phyloP scores from a whole-genome alignment of 1,140 invertebrate genomes.

The Chrysoperla carnea region DNA sequence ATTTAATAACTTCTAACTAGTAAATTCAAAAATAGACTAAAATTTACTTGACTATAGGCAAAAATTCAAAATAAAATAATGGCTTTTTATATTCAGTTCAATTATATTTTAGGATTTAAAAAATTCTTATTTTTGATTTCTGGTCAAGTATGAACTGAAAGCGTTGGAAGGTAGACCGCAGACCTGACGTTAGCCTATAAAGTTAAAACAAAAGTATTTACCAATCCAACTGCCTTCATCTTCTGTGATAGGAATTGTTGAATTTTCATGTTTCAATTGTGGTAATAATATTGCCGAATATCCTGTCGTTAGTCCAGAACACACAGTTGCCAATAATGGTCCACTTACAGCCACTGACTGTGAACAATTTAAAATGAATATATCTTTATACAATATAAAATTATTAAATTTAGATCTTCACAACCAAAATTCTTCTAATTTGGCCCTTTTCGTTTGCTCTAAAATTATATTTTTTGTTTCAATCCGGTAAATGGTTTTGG shows the following conservation, averaged over 20 bases:
- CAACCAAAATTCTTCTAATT: not conserved
- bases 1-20: no score
- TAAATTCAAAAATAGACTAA: no score
- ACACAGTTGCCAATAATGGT: conserved; percentile 31
- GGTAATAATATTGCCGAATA: conserved; percentile 44
- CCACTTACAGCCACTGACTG: conserved; percentile 29
- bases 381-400: conserved; percentile 2
- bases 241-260: conserved; percentile 22
- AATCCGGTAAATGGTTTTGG: not conserved
- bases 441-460: not conserved
- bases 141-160: no score
- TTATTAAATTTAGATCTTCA: not conserved
- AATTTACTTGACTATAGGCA: no score
- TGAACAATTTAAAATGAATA: conserved; percentile 4
- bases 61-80: no score
- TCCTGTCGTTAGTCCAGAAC: conserved; percentile 34
- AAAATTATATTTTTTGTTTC: not conserved
- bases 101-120: no score
- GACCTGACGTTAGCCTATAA: no score
- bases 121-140: no score
- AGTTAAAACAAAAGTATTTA: conserved; percentile 11
- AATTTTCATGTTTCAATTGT: conserved; percentile 24
- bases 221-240: conserved; percentile 42
- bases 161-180: no score
- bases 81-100: no score